phyloP scores from a whole-genome alignment of 2,113 vertebrate genomes.

The Labeo rohita region DNA sequence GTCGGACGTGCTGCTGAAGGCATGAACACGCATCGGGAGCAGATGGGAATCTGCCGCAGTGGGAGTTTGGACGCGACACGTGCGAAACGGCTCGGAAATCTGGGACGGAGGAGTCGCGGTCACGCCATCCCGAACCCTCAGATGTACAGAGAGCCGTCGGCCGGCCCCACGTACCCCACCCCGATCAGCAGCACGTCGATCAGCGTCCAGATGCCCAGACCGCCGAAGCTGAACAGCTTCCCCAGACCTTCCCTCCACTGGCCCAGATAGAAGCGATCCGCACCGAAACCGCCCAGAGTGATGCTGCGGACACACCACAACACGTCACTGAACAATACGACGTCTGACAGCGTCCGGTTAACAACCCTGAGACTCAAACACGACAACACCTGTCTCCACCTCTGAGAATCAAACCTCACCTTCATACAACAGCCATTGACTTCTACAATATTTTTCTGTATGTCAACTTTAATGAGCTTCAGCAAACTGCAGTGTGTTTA shows the following conservation, averaged over 20 bases:
- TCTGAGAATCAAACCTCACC: too few relatives aligned
- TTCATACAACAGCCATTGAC: too few relatives aligned
- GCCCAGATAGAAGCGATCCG: slow-evolving; percentile 96
- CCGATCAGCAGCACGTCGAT: slow-evolving; percentile 95
- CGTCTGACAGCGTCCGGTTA: too few relatives aligned
- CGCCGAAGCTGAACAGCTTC: slow-evolving; percentile 98
- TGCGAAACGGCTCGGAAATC: slow-evolving; percentile 65
- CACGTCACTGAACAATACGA: too few relatives aligned
- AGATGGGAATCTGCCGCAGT: slow-evolving; percentile 71
- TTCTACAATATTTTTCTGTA: too few relatives aligned
- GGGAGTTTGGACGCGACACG: slow-evolving; percentile 58
- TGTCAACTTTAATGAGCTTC: too few relatives aligned
- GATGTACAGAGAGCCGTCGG: slow-evolving; percentile 96
- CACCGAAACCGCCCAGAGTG: slow-evolving; percentile 95
- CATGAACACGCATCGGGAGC: slow-evolving; percentile 61
- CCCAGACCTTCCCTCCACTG: slow-evolving; percentile 98
- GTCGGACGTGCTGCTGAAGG: slow-evolving; percentile 59
- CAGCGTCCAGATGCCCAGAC: slow-evolving; percentile 96
- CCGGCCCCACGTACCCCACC: slow-evolving; percentile 94
- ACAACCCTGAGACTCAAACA: too few relatives aligned
- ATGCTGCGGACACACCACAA: slow-evolving; percentile 75
- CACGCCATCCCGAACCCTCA: slow-evolving; percentile 68
- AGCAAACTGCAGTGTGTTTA: too few relatives aligned
- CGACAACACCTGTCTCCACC: too few relatives aligned
- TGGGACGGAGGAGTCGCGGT: background rate